These are phyloP conservation scores for Ips typographus DNA, from an alignment of 1,140 invertebrate genomes.

Conservation along the genomic window DNA sequence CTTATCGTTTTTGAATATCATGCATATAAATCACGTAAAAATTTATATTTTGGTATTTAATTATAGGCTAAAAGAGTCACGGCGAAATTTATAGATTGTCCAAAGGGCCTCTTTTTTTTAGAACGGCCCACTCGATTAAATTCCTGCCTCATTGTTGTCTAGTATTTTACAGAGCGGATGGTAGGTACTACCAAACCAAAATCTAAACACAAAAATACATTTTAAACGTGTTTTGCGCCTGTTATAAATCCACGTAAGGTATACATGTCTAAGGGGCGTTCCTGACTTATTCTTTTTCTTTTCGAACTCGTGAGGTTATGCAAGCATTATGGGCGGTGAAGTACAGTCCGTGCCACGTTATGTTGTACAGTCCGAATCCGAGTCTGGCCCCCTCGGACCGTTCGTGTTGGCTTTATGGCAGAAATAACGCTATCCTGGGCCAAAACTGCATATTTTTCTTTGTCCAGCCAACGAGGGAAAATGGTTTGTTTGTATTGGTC, in stretches of 20 bases:
- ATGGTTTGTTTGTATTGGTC: slow-evolving; percentile 7
- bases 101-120: too few relatives aligned
- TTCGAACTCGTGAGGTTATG: slow-evolving; percentile 53
- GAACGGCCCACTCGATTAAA: too few relatives aligned
- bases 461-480: slow-evolving; percentile 13
- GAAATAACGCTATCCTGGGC: slow-evolving; percentile 16
- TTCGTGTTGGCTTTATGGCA: slow-evolving; percentile 20
- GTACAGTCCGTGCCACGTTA: slow-evolving; percentile 38
- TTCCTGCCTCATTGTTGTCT: too few relatives aligned
- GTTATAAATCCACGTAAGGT: slow-evolving; percentile 49
- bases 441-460: slow-evolving; percentile 17
- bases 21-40: too few relatives aligned
- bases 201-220: too few relatives aligned
- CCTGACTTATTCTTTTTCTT: slow-evolving; percentile 52
- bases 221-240: too few relatives aligned
- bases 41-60: too few relatives aligned
- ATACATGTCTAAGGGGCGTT: slow-evolving; percentile 53
- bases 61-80: too few relatives aligned
- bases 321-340: slow-evolving; percentile 51
- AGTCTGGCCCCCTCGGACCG: not conserved
- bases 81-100: too few relatives aligned
- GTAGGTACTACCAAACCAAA: too few relatives aligned
- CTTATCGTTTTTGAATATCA: too few relatives aligned
- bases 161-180: too few relatives aligned
- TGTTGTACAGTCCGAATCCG: slow-evolving; percentile 19